Percentiles rank a stretch among this genome's conserved stretches.
phyloP scores from a whole-genome alignment of 2,113 vertebrate genomes.

The Enhydra lutris region DNA sequence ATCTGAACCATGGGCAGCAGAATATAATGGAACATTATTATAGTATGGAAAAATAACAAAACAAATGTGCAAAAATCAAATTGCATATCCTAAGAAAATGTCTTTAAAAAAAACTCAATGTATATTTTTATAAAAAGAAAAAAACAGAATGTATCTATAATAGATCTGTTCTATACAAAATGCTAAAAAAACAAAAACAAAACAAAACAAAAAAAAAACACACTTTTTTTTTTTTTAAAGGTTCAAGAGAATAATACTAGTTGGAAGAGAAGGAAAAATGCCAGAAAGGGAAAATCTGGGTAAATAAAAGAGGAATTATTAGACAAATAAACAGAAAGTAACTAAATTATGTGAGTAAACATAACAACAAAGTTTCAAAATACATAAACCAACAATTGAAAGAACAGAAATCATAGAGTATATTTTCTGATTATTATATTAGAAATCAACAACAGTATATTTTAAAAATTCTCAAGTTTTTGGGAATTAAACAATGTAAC shows the following conservation, averaged over 20 bases:
- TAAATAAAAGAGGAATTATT: neutral
- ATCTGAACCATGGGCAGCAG: neutral
- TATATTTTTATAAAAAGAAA: neutral
- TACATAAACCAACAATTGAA: neutral
- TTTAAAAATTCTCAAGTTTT: neutral
- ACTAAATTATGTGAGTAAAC: neutral
- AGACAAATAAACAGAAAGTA: neutral
- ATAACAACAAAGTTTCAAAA: neutral
- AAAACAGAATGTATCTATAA: neutral
- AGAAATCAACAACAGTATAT: neutral
- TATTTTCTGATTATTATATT: neutral
- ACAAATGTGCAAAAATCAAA: neutral
- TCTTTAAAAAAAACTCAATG: neutral
- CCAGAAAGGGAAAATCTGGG: neutral
- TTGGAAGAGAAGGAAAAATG: neutral
- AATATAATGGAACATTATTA: neutral
- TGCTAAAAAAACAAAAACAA: neutral
- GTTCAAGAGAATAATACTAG: neutral
- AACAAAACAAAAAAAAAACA: neutral
- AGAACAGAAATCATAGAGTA: neutral
- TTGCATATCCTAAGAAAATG: neutral
- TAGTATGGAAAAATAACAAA: neutral
- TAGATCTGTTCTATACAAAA: neutral
- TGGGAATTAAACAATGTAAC: neutral
- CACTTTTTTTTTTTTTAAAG: neutral